Evolutionary conservation across 2,888 invertebrate genomes (phyloP).

Genomic region (Galeruca laticollis): DNA sequence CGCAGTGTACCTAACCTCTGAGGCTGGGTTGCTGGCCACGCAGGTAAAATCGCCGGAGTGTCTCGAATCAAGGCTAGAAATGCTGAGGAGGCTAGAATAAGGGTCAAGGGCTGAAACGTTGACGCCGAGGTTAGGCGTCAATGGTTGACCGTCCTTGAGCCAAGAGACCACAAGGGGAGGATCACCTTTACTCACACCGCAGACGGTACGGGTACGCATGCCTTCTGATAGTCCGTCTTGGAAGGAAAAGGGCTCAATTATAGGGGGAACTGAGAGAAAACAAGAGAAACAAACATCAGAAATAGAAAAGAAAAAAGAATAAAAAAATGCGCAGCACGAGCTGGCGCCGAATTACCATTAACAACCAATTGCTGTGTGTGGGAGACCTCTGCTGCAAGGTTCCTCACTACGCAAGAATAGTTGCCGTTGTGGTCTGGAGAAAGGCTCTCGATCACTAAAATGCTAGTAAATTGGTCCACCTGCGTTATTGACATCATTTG

Average conservation of each 20-base stretch:
- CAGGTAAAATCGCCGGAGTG: conserved; percentile 84
- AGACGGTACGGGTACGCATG: conserved; percentile 84
- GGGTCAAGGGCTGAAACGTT: conserved; percentile 81
- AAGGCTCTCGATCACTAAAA: conserved; percentile 81
- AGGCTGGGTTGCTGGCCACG: conserved; percentile 83
- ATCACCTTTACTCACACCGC: conserved; percentile 85
- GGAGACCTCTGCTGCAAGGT: conserved; percentile 79
- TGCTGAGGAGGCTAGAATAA: conserved; percentile 82
- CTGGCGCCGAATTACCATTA: conserved; percentile 75
- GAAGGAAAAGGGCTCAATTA: conserved; percentile 87
- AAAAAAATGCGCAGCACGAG: conserved; percentile 64
- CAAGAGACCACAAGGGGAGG: conserved; percentile 83
- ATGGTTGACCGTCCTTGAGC: conserved; percentile 83
- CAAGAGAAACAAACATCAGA: conserved; percentile 72
- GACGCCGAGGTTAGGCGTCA: conserved; percentile 75
- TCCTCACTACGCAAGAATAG: conserved; percentile 81
- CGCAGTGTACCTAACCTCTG: conserved; percentile 84
- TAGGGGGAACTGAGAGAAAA: conserved; percentile 80
- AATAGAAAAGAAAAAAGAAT: conserved; percentile 66
- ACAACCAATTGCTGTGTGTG: conserved; percentile 81
- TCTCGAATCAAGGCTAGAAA: conserved; percentile 79
- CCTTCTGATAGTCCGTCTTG: conserved; percentile 86
- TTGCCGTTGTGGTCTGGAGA: conserved; percentile 83
- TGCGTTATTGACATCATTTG: conserved; percentile 76
- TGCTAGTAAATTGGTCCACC: conserved; percentile 83